Evolutionary conservation across 2,888 invertebrate genomes (phyloP), one percentile per base, ranked within the genome.

Genomic region (Aleiodes alternator): DNA sequence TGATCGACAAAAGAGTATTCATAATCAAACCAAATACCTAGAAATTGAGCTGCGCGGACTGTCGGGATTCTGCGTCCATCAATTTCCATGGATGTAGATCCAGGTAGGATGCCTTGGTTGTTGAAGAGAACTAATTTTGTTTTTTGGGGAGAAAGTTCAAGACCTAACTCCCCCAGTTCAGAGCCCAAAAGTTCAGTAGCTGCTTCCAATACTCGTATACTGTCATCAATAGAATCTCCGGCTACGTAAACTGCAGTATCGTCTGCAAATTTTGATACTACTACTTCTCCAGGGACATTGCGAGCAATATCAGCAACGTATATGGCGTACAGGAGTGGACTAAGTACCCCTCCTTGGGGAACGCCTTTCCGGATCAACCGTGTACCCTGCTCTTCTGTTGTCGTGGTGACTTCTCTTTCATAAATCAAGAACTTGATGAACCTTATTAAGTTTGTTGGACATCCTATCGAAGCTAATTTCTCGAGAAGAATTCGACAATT

Each of bases 301-400:
- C 59, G 9, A 2, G 43, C 11, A 12, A 79, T 75, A 3, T 69
- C 51, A 12, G 59, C 23, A 14, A 72, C 72, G 43, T 73, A 79
- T 0, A 80, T 38, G 4, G 73, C 66, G 23, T 68, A 68, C 29
- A 50, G 9, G 12, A 68, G n/a, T 1, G 68, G 31, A 5, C 51
- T 68, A 7, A 80, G 73, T 7, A 79, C 80, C n/a, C 77, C 79
- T 3, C 78, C 78, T 69, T 79, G 76, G 0, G 75, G 77, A 7
- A 79, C 76, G 4, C 79, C 78, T 64, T 79, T 78, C 14, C 57
- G 59, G 4, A 75, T 68, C 4, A 29, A 59, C 43, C 76, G 69
- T 7, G 16, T 1, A 1, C 43, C 29, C n/a, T 76, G 16, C n/a
- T n/a, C n/a, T n/a, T n/a, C n/a, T n/a, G n/a, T n/a, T n/a, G n/a